These are phyloP conservation scores for Lineus longissimus DNA, from an alignment of 1,140 invertebrate genomes.

Conservation along the genomic window DNA sequence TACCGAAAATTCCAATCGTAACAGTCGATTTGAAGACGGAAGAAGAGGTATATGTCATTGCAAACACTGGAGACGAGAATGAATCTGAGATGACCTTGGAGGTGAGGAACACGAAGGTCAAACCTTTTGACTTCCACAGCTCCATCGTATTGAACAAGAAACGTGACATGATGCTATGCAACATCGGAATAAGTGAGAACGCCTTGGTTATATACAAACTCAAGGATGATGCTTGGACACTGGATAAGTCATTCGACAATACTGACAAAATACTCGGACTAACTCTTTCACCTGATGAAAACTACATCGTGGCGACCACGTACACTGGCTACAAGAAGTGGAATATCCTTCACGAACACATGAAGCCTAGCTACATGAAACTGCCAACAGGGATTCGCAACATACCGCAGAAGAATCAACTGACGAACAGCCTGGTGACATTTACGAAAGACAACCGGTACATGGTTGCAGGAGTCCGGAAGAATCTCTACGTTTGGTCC, in stretches of 20 bases:
- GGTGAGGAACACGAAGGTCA: slow-evolving; percentile 51
- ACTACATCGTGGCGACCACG: slow-evolving; percentile 76
- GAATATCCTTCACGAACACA: slow-evolving; percentile 54
- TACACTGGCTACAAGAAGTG: slow-evolving; percentile 69
- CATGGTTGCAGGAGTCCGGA: slow-evolving; percentile 89
- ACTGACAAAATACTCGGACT: slow-evolving; percentile 68
- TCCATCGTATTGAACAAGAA: slow-evolving; percentile 58
- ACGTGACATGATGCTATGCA: slow-evolving; percentile 44
- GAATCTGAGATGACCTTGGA: slow-evolving; percentile 45
- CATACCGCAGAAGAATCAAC: slow-evolving; percentile 73
- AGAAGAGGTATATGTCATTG: not conserved
- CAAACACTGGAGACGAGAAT: slow-evolving; percentile 24
- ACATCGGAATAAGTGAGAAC: slow-evolving; percentile 52
- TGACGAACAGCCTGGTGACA: slow-evolving; percentile 60
- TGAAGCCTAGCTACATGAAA: slow-evolving; percentile 60
- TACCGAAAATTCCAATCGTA: slow-evolving; percentile 11
- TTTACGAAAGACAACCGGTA: slow-evolving; percentile 85
- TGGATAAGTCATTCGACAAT: slow-evolving; percentile 53
- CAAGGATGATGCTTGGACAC: slow-evolving; percentile 47
- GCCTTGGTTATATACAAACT: slow-evolving; percentile 45
- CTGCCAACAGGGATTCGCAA: slow-evolving; percentile 87
- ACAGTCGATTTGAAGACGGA: slow-evolving; percentile 21
- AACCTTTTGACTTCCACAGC: slow-evolving; percentile 72
- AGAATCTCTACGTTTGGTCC: slow-evolving; percentile 94
- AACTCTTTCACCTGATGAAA: slow-evolving; percentile 75